These are phyloP conservation scores for Sphaeridia pumilis DNA, from an alignment of 2,888 invertebrate species.

Conservation along the genomic window DNA sequence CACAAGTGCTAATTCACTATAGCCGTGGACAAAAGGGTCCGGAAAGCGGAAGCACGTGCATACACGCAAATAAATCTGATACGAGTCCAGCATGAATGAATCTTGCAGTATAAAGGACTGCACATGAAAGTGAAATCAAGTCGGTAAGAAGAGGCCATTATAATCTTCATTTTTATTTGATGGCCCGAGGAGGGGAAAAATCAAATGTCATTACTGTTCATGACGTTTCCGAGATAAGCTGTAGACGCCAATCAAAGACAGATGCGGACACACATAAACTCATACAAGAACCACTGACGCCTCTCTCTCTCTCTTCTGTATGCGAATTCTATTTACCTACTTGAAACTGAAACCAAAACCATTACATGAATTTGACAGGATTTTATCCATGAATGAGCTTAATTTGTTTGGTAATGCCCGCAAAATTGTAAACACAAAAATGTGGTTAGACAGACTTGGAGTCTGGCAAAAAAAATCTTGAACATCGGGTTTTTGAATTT, in stretches of 20 bases:
- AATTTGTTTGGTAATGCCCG: background rate
- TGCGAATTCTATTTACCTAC: conserved; percentile 22
- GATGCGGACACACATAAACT: conserved; percentile 2
- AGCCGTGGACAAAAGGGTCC: no score
- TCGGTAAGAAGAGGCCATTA: conserved; percentile 3
- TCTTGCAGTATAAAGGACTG: no score
- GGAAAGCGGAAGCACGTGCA: no score
- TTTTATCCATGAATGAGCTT: background rate
- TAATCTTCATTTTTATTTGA: conserved; percentile 8
- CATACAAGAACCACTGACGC: background rate
- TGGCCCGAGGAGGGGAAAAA: conserved; percentile 9
- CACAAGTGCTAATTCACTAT: no score
- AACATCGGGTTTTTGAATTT: no score
- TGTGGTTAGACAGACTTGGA: no score
- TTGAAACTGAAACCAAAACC: conserved; percentile 17
- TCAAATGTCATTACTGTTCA: conserved; percentile 24
- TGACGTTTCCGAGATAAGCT: conserved; percentile 22
- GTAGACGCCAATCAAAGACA: conserved; percentile 21
- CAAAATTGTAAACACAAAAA: background rate
- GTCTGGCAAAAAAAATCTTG: no score
- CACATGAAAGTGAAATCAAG: background rate
- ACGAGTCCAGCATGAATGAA: no score
- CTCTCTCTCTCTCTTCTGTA: background rate
- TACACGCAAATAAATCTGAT: no score
- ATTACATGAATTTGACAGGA: background rate